phyloP scores from a whole-genome alignment of 37 sponge, comb jelly and placozoan species.

The Aphrocallistes beatrix region DNA sequence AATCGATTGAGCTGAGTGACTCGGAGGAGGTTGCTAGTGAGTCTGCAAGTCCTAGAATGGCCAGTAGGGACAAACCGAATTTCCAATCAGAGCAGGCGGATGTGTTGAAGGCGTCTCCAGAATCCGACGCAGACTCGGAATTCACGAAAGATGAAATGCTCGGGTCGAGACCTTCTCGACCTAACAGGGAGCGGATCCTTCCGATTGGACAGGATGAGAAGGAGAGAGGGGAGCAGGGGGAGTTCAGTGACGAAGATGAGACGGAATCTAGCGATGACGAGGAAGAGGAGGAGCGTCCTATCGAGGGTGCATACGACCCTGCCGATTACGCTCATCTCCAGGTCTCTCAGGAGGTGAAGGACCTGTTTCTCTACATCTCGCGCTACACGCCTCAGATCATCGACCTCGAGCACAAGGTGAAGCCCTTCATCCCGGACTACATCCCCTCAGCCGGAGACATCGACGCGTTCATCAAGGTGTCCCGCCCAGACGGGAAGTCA shows the following conservation, averaged over 20 bases:
- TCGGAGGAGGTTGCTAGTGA: slow-evolving; percentile 70
- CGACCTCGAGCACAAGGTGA: slow-evolving; percentile 71
- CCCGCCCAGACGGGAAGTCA: slow-evolving; percentile 63
- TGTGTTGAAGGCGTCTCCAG: not conserved
- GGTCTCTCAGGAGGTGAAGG: slow-evolving; percentile 67
- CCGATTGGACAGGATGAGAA: not conserved
- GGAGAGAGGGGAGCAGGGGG: slow-evolving; percentile 18
- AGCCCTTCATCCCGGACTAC: slow-evolving; percentile 92
- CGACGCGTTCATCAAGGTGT: slow-evolving; percentile 91
- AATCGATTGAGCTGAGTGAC: slow-evolving; percentile 85
- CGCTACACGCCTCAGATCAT: slow-evolving; percentile 64
- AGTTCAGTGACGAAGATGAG: slow-evolving; percentile 23
- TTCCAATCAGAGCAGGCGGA: not conserved
- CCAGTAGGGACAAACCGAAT: not conserved
- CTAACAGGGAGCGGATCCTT: not conserved
- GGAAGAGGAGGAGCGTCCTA: slow-evolving; percentile 23
- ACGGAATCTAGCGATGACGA: slow-evolving; percentile 38
- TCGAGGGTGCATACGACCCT: slow-evolving; percentile 79
- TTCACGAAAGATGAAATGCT: not conserved
- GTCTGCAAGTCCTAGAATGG: slow-evolving; percentile 39
- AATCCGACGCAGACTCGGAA: not conserved
- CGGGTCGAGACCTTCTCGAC: not conserved
- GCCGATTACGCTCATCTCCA: slow-evolving; percentile 76
- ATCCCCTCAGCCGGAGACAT: slow-evolving; percentile 98
- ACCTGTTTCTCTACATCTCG: slow-evolving; percentile 83